phyloP scores from a whole-genome alignment of 2,888 invertebrate species.

The Noctua fimbriata region DNA sequence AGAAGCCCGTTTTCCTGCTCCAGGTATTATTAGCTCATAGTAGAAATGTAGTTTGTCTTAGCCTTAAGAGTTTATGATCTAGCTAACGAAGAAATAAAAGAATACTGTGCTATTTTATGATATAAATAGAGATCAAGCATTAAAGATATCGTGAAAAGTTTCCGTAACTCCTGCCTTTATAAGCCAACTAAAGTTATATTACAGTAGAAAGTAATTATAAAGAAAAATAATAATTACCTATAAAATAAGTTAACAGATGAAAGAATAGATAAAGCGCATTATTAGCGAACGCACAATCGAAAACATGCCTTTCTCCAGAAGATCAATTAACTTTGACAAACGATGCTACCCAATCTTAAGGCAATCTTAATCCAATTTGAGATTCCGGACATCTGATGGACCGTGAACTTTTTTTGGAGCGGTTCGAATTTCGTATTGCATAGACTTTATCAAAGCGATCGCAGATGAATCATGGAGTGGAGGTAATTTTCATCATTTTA shows the following conservation, averaged over 20 bases:
- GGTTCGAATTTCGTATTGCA: slow-evolving; percentile 44
- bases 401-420: slow-evolving; percentile 48
- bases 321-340: slow-evolving; percentile 65
- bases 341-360: slow-evolving; percentile 49
- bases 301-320: slow-evolving; percentile 58
- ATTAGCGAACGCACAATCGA: slow-evolving; percentile 41
- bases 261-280: slow-evolving; percentile 43
- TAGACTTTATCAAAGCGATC: slow-evolving; percentile 43
- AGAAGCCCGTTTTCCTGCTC: background rate
- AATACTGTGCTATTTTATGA: background rate
- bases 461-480: background rate
- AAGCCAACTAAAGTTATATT: background rate
- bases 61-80: background rate
- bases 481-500: background rate
- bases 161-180: background rate
- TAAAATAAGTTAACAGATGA: slow-evolving; percentile 37
- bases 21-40: background rate
- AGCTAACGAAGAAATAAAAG: background rate
- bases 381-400: slow-evolving; percentile 56
- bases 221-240: slow-evolving; percentile 3
- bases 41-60: background rate
- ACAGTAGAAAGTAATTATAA: slow-evolving; percentile 25
- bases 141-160: background rate
- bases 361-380: slow-evolving; percentile 65
- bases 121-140: background rate